Evolutionary conservation across 2,888 invertebrate genomes (phyloP), one percentile per base, ranked within the genome.

Genomic region (Agrilus mali): DNA sequence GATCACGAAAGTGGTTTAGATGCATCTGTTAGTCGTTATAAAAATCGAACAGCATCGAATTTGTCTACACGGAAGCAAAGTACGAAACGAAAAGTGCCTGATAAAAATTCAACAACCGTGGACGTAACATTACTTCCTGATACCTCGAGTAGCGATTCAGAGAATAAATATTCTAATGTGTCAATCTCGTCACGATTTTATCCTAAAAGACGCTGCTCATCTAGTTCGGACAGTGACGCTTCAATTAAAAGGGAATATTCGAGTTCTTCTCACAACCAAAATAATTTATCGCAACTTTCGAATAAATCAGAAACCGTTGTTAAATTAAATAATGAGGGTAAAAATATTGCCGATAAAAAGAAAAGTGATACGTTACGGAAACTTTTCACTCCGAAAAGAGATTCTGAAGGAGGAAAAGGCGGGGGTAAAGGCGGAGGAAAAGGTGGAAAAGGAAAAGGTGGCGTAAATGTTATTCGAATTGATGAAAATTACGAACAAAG

Each of bases 361-460:
- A 83, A 82, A 60, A 80, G 72, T 53, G 78, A 75, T 54, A 80
- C 81, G 1, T 61, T 83, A 42, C 68, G 78, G 35, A 80, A 78
- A 56, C 65, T 82, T 41, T 80, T 79, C 56, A 74, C 72, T 1
- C 70, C 69, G 10, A 65, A 66, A 46, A 68, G 74, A n/a, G 73
- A 70, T 54, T 74, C 75, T 38, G 76, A 75, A 47, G 80, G 80
- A 3, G 73, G 72, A 7, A 80, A 80, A 54, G 76, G 80, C 38
- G 82, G 82, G 15, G 81, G 81, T 0, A 82, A 81, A 54, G 80
- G 80, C 6, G 75, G 70, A 8, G 75, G 68, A n/a, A 79, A 80
- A 49, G 81, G 84, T 48, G 83, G 70, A 7, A 82, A 65, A 55
- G 65, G 65, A 10, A 82, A 82, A 60, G 80, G 78, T 3, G 82